Percentiles rank a stretch among this genome's conserved stretches.
Conservation (phyloP, 1,140 invertebrate species). For the Hylaeus volcanicus region DNA sequence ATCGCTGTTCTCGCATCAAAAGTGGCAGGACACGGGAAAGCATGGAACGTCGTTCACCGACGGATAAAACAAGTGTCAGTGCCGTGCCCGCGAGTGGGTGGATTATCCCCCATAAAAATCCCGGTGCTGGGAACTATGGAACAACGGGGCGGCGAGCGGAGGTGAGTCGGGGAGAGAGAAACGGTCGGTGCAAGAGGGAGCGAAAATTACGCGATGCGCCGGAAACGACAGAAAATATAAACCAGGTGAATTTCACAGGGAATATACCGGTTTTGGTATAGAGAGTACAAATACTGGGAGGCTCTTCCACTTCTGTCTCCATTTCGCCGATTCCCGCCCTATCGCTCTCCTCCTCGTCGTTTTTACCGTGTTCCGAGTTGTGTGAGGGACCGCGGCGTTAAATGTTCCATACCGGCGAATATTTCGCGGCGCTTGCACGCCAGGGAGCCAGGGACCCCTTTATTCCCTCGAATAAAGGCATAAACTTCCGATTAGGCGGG, state of each 20-base stretch:
- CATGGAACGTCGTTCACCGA: conserved; percentile 43
- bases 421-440: conserved; percentile 46
- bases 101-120: conserved; percentile 60
- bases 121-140: conserved; percentile 28
- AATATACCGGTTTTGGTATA: conserved; percentile 54
- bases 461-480: conserved; percentile 47
- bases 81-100: conserved; percentile 40
- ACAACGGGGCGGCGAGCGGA: background rate
- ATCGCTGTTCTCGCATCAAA: conserved; percentile 13
- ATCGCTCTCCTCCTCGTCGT: conserved; percentile 34
- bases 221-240: conserved; percentile 66
- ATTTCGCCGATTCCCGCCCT: conserved; percentile 10
- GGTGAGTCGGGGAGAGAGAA: background rate
- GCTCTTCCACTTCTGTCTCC: conserved; percentile 40
- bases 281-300: conserved; percentile 54
- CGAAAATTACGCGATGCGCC: conserved; percentile 63
- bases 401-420: conserved; percentile 63
- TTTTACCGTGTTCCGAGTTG: conserved; percentile 45
- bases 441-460: conserved; percentile 39
- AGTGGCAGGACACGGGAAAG: conserved; percentile 36
- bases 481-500: conserved; percentile 62
- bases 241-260: conserved; percentile 65
- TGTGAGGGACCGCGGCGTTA: conserved; percentile 51
- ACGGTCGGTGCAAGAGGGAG: background rate
- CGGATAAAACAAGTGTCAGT: conserved; percentile 60